These are phyloP conservation scores for Cassiopea andromeda DNA, from an alignment of 30 jellyfish, hydroid and myxozoan species.

Conservation along the genomic window DNA sequence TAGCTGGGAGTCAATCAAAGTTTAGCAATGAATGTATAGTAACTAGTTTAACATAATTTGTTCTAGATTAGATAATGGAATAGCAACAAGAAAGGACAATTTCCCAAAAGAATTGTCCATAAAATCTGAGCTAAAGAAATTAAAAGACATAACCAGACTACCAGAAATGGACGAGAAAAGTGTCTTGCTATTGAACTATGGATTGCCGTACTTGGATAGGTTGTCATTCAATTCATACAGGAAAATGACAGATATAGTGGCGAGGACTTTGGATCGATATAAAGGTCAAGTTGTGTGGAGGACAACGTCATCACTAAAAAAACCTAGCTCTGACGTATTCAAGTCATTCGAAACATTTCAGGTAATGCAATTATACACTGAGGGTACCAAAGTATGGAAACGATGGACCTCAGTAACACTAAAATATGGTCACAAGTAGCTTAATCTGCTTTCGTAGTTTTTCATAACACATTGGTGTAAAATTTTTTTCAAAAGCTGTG, in stretches of 20 bases:
- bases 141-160: constrained; percentile 60
- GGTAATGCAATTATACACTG: too few species aligned
- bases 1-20: too few species aligned
- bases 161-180: constrained; percentile 87
- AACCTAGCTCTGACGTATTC: constrained; percentile 59
- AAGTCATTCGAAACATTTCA: constrained; percentile 81
- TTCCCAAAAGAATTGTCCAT: constrained; percentile 52
- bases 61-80: constrained; percentile 55
- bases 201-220: constrained; percentile 73
- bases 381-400: too few species aligned
- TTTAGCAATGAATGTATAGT: too few species aligned
- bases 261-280: constrained; percentile 66
- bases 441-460: too few species aligned
- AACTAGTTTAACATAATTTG: not conserved
- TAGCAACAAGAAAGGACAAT: constrained; percentile 12
- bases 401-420: too few species aligned
- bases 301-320: constrained; percentile 87
- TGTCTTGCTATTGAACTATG: constrained; percentile 88
- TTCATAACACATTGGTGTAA: too few species aligned
- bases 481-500: too few species aligned
- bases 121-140: constrained; percentile 64
- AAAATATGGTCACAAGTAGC: too few species aligned
- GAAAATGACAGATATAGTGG: constrained; percentile 84
- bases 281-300: constrained; percentile 92
- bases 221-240: constrained; percentile 78